These are phyloP conservation scores for Phoenicopterus ruber DNA, from an alignment of 2,113 vertebrate species.

Conservation along the genomic window DNA sequence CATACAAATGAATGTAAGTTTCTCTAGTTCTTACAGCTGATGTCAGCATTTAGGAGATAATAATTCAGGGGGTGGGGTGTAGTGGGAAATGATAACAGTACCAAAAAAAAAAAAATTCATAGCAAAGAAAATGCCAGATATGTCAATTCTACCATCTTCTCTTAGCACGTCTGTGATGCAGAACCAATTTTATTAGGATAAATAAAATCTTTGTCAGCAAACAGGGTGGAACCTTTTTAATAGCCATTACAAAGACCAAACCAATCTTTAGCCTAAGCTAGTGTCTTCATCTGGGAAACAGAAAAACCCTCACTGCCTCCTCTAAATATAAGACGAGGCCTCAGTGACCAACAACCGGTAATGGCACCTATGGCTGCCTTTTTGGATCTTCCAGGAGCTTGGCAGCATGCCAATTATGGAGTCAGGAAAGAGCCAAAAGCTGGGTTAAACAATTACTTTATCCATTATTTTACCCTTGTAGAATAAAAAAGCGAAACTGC, in stretches of 20 bases:
- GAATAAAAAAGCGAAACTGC: neutral
- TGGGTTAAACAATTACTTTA: neutral
- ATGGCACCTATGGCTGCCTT: neutral
- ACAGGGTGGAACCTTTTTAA: neutral
- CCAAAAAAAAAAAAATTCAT: neutral
- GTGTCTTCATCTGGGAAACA: neutral
- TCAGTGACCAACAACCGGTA: neutral
- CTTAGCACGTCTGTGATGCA: neutral
- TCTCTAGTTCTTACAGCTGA: neutral
- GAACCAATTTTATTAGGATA: neutral
- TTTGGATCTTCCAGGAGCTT: neutral
- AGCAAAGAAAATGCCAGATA: neutral
- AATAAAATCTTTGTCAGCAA: constrained; percentile 4
- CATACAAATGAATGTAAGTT: neutral
- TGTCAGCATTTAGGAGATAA: neutral
- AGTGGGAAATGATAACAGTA: neutral
- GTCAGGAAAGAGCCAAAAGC: neutral
- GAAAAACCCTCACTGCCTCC: neutral
- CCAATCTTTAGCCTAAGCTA: neutral
- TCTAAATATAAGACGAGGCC: neutral
- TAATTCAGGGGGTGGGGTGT: neutral
- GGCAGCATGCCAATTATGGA: neutral
- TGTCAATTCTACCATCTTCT: neutral
- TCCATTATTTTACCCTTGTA: neutral
- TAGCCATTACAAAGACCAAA: neutral